Base-by-base conservation (phyloP, 2,888 invertebrate species). In the Theretra japonica region DNA sequence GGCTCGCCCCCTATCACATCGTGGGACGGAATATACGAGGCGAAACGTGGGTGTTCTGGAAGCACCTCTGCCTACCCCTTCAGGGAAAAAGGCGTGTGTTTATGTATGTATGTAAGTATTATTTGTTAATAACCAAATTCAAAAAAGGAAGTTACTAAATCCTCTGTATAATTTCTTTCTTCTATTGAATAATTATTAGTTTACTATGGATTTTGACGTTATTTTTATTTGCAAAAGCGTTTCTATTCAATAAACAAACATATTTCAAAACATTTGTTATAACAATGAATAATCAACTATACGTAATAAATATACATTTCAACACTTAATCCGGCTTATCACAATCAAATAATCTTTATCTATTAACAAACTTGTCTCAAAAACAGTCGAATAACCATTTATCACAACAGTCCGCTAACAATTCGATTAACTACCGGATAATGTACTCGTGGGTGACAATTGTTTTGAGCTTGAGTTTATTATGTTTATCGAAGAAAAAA, bases 291-390 rank as follows among this genome's bases (percentile, higher is more conserved):
- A 62, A 60, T 60, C 30, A 60, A 60, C 33, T 59, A 17, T 30
- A 59, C 25, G 30, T 59, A 28, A n/a, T n/a, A 8, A n/a, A 4
- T 23, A 65, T 17, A 65, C 21, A 23, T 48, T 48, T 48, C 48
- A 15, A 48, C 65, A 65, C 41, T 17, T 15, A 48, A 48, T 23
- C 23, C 5, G 5, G 48, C 65, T 65, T 65, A 65, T 65, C 65
- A 8, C 25, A 48, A 25, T 28, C 48, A 25, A 41, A 17, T 57
- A 69, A 56, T 30, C 57, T 23, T 28, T 57, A 65, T 65, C 65
- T 48, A 41, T 65, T 48, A 23, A 48, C 48, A 41, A 41, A 17
- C 17, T 65, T 23, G 15, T 48, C 41, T 65, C 65, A 48, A 65
- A 65, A 17, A 23, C 48, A 65, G 48, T 41, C 23, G 41, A 65